Evolutionary conservation across 2,113 vertebrate genomes (phyloP).

Genomic region (Steatornis caripensis): DNA sequence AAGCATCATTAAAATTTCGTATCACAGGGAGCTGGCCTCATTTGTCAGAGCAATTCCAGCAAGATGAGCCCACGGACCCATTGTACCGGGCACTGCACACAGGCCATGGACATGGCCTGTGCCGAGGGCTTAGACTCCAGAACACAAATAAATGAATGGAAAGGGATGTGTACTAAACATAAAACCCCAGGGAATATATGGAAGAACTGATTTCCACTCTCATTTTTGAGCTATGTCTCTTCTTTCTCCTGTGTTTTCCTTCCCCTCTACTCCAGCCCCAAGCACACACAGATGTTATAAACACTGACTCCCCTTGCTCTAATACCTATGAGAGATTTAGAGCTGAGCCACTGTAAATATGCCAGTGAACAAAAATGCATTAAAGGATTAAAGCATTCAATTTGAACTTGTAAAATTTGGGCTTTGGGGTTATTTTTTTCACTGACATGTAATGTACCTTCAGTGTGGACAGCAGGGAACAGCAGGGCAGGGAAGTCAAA

Average conservation of each 20-base stretch:
- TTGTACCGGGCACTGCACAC: background rate
- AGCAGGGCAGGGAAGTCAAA: conserved; percentile 5
- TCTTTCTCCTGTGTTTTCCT: background rate
- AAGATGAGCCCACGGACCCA: background rate
- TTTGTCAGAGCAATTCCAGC: background rate
- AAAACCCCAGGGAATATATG: background rate
- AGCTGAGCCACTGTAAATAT: conserved; percentile 24
- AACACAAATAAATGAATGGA: background rate
- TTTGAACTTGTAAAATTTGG: conserved; percentile 7
- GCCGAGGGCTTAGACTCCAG: background rate
- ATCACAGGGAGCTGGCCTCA: background rate
- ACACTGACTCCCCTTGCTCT: background rate
- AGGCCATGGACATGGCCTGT: background rate
- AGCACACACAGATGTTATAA: background rate
- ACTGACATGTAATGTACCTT: background rate
- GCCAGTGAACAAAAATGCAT: conserved; percentile 25
- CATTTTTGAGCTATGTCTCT: background rate
- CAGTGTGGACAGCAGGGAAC: background rate
- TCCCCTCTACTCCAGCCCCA: background rate
- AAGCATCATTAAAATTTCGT: rapidly evolving
- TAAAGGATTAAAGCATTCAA: conserved; percentile 36
- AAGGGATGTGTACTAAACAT: background rate
- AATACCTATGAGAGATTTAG: background rate
- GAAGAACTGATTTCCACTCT: background rate
- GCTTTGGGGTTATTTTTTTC: background rate